phyloP scores from a whole-genome alignment of 1,140 invertebrate genomes.

The Hyphantria cunea region DNA sequence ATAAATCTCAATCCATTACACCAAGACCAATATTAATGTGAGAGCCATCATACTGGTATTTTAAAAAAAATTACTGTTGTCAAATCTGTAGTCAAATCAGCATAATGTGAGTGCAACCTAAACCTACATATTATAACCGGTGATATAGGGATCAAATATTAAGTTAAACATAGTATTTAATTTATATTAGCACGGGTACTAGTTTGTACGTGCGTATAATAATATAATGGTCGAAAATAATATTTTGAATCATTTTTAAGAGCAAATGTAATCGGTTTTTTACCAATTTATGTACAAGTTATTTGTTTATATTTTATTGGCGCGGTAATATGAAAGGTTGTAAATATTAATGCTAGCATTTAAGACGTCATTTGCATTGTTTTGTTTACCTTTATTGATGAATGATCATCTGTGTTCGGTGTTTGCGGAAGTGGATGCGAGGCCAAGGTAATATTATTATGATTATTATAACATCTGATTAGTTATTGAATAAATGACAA shows the following conservation, averaged over 20 bases:
- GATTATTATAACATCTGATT: slow-evolving; percentile 41
- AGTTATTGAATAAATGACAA: slow-evolving; percentile 67
- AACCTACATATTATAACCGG: too few relatives aligned
- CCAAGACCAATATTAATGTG: too few relatives aligned
- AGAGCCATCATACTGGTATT: too few relatives aligned
- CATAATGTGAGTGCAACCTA: too few relatives aligned
- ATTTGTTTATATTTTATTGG: slow-evolving; percentile 22
- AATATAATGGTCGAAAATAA: slow-evolving; percentile 16
- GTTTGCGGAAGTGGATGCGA: slow-evolving; percentile 47
- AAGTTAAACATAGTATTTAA: slow-evolving; percentile 21
- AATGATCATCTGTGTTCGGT: slow-evolving; percentile 64
- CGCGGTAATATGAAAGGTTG: slow-evolving; percentile 20
- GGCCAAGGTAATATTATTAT: slow-evolving; percentile 49
- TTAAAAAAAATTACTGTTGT: too few relatives aligned
- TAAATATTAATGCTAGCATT: slow-evolving; percentile 37
- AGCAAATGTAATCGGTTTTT: slow-evolving; percentile 16
- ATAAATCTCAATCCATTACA: too few relatives aligned
- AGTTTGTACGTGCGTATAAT: slow-evolving; percentile 12
- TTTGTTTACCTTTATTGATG: slow-evolving; percentile 42
- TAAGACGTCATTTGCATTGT: slow-evolving; percentile 18
- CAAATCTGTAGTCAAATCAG: too few relatives aligned
- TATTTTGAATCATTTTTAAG: slow-evolving; percentile 29
- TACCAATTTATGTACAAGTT: slow-evolving; percentile 29
- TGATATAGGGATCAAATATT: slow-evolving; percentile 24
- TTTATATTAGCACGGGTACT: slow-evolving; percentile 28